Evolutionary conservation across 2,113 vertebrate species (phyloP).

Genomic region (Gila orcuttii): DNA sequence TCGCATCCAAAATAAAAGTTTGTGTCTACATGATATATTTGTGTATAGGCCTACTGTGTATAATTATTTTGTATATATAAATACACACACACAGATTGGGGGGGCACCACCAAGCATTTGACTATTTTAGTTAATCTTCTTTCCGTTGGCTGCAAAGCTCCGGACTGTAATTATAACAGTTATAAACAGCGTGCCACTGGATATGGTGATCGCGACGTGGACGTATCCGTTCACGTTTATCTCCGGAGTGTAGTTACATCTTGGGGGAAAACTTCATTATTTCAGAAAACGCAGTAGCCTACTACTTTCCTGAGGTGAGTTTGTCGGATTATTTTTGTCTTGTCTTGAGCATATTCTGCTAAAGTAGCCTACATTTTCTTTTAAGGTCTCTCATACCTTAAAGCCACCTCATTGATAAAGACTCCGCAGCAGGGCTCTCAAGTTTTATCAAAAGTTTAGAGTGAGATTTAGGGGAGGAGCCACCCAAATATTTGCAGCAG

Average conservation of each 20-base stretch:
- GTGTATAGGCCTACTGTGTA: no score
- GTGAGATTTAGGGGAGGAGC: no score
- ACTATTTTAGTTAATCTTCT: constrained; percentile 67
- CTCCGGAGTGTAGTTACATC: no score
- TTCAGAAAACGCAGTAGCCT: constrained; percentile 13
- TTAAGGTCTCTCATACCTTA: not conserved
- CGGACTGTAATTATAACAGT: constrained; percentile 48
- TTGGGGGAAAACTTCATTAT: constrained; percentile 20
- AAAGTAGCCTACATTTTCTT: not conserved
- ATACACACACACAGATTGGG: no score
- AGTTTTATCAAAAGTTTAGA: no score
- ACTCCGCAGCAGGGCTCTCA: no score
- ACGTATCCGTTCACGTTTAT: not conserved
- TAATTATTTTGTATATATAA: no score
- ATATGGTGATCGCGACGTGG: not conserved
- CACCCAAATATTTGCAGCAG: no score
- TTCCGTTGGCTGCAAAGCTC: constrained; percentile 60
- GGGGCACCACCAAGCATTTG: no score
- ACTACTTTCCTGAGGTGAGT: constrained; percentile 51
- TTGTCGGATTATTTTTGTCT: not conserved
- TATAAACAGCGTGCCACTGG: constrained; percentile 23
- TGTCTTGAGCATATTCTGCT: not conserved
- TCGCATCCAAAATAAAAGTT: no score
- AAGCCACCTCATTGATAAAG: not conserved
- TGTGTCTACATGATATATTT: no score